Percentiles rank a stretch among this genome's conserved stretches.
phyloP scores from a whole-genome alignment of 2,797 vertebrate genomes.

The Sternarchorhynchus goeldii region DNA sequence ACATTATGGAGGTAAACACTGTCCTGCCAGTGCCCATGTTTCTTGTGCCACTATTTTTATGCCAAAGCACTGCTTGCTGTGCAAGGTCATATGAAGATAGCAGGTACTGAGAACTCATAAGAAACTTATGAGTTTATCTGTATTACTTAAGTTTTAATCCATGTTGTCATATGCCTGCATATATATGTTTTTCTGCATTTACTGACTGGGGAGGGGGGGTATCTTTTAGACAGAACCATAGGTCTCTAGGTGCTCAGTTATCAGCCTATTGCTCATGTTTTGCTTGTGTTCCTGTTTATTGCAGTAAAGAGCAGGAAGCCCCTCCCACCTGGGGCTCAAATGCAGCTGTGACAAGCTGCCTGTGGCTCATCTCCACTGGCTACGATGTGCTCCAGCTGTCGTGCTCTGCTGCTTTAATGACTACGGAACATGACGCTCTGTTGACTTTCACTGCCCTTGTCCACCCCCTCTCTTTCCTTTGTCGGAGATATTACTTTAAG shows the following conservation, averaged over 20 bases:
- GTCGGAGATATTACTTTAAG: neutral
- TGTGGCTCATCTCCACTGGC: slow-evolving; percentile 35
- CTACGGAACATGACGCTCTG: neutral
- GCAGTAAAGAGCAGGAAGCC: neutral
- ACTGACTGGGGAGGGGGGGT: no score
- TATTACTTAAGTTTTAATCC: neutral
- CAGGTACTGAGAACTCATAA: slow-evolving; percentile 9
- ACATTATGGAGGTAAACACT: accelerated
- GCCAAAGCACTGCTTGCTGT: neutral
- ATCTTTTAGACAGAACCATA: neutral
- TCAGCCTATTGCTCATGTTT: neutral
- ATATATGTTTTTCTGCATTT: neutral
- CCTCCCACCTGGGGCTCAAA: slow-evolving; percentile 1
- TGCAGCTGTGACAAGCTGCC: neutral
- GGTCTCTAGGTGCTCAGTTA: neutral
- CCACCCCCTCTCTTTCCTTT: neutral
- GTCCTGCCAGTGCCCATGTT: neutral
- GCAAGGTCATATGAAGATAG: neutral
- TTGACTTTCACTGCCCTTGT: neutral
- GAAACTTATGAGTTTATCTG: slow-evolving; percentile 3
- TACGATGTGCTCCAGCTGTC: slow-evolving; percentile 13
- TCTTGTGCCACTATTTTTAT: neutral
- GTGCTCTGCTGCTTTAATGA: slow-evolving; percentile 13
- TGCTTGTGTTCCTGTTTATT: neutral
- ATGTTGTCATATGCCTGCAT: neutral